Evolutionary conservation across 2,888 invertebrate genomes (phyloP), one percentile per base, ranked within the genome.

Genomic region (Epirrhoe alternata): DNA sequence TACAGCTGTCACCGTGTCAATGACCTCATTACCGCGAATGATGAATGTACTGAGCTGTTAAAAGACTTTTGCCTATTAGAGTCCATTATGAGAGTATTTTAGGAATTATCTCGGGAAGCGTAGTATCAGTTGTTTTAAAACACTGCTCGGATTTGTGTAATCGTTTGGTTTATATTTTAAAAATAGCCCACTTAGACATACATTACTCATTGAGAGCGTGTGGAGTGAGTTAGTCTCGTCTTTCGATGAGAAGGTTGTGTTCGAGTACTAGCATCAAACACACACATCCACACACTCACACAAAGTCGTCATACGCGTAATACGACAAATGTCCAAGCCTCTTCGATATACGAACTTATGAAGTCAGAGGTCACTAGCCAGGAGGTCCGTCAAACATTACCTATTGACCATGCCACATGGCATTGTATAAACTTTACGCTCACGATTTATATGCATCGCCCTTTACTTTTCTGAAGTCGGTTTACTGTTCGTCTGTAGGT

Each of bases 21-120:
- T 84, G 89, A 80, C 89, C 91, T 88, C 87, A 86, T 88, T 89
- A 90, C 79, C 77, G 76, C 79, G 78, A 83, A 86, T 88, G 89
- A 90, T 88, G 86, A 85, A 90, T 89, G 86, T 78, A 84, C 78
- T 84, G 78, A 80, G 76, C 83, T 81, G 85, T 87, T 89, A 87
- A 89, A 87, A 89, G 85, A 85, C 83, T 79, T 42, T 42, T 81
- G 79, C 74, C 84, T 86, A 89, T 89, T 90, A 88, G 82, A 82
- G 67, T 64, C 75, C 81, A 86, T 86, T 85, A 85, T 78, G 78
- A 53, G 71, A 75, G 78, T 84, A 83, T 84, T 86, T 83, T 77
- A 79, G 77, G 77, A 83, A 82, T 76, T 81, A 84, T 80, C 83
- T 79, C 50, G 64, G 68, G 38, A 54, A 74, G 65, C 60, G 70